Evolutionary conservation across 2,113 vertebrate species (phyloP).

Genomic region (Myodes glareolus): DNA sequence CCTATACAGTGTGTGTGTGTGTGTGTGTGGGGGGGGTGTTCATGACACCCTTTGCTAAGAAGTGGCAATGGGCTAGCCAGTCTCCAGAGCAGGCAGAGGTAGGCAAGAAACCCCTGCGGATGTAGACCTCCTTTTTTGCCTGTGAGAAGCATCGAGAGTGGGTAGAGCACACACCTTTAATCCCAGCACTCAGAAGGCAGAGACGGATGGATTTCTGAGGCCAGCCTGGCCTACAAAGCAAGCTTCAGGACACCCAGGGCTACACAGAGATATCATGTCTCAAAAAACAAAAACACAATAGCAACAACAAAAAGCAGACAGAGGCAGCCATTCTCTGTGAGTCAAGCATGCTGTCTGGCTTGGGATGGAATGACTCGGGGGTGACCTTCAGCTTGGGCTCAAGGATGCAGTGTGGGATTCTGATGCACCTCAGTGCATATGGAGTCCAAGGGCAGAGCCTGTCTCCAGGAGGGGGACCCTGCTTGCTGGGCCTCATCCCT

Average conservation of each 20-base stretch:
- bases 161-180: neutral
- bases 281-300: neutral
- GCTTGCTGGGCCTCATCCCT: neutral
- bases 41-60: neutral
- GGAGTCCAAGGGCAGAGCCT: neutral
- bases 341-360: neutral
- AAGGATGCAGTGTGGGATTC: neutral
- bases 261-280: neutral
- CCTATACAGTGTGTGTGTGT: no score
- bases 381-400: conserved; percentile 27
- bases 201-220: neutral
- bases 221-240: neutral
- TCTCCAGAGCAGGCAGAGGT: rapidly evolving
- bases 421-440: neutral
- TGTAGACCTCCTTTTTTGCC: neutral
- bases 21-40: neutral
- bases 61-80: neutral
- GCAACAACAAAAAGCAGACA: neutral
- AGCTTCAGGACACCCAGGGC: neutral
- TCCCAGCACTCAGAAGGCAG: neutral
- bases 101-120: neutral
- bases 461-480: neutral
- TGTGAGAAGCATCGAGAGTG: neutral
- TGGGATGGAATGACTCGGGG: neutral
- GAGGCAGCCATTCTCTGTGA: neutral